phyloP scores from a whole-genome alignment of 2,113 vertebrate genomes.

The Holacanthus passer region DNA sequence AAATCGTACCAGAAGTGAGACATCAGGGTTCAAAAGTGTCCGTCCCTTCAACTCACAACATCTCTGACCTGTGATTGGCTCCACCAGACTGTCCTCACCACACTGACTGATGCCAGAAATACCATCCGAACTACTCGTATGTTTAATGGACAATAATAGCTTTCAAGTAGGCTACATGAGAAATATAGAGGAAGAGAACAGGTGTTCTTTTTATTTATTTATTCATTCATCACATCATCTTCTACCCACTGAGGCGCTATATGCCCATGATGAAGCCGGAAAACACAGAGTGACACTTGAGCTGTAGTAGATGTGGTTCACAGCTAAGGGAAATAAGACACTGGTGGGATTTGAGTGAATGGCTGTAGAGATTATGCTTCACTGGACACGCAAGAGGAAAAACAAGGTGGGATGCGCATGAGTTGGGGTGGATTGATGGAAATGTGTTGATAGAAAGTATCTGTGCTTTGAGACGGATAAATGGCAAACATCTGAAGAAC shows the following conservation, averaged over 20 bases:
- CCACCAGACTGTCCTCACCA: neutral
- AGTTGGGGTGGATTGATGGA: neutral
- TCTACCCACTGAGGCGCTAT: neutral
- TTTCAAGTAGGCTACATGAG: neutral
- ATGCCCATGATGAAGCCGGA: neutral
- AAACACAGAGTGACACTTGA: neutral
- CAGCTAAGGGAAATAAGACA: neutral
- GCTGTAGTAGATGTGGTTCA: neutral
- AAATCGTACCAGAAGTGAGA: neutral
- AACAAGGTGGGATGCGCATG: neutral
- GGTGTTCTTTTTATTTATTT: slow-evolving; percentile 13
- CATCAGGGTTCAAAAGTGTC: neutral
- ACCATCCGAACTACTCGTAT: neutral
- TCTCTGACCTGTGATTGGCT: neutral
- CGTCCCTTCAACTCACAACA: neutral
- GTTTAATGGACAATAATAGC: neutral
- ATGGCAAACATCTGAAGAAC: neutral
- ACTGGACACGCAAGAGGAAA: neutral
- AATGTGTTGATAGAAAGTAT: neutral
- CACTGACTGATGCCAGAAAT: neutral
- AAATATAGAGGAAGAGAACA: neutral
- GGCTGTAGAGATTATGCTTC: neutral
- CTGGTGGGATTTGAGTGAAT: neutral
- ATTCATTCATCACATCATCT: slow-evolving; percentile 1
- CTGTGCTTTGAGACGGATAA: neutral